Evolutionary conservation across 2,113 vertebrate species (phyloP).

Genomic region (Atractosteus spatula): DNA sequence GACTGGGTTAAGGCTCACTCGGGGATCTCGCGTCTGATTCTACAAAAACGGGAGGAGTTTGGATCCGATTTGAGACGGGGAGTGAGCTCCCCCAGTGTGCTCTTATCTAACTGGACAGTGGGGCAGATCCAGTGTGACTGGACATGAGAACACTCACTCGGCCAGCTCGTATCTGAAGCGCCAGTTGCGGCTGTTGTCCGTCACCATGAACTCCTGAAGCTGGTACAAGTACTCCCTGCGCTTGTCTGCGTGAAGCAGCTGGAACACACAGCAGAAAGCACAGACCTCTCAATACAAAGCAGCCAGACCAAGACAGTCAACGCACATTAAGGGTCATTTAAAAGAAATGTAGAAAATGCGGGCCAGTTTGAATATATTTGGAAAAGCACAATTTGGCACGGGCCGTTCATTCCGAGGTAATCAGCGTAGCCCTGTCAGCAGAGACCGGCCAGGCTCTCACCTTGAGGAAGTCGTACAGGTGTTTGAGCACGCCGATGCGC

Average conservation of each 20-base stretch:
- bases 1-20: too few species aligned
- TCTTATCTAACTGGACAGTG: neutral
- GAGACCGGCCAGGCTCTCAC: constrained; percentile 34
- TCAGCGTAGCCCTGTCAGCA: too few species aligned
- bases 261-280: constrained; percentile 4
- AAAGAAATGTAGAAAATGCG: too few species aligned
- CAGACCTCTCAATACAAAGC: neutral
- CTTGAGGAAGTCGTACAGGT: constrained; percentile 74
- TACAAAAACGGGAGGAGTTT: too few species aligned
- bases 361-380: too few species aligned
- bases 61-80: too few species aligned
- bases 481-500: constrained; percentile 66
- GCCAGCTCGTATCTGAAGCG: constrained; percentile 68
- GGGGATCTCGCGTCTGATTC: too few species aligned
- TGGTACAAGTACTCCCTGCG: constrained; percentile 71
- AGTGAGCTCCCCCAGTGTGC: too few species aligned
- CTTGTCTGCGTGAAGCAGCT: constrained; percentile 72
- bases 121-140: neutral
- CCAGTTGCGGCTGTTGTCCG: constrained; percentile 69
- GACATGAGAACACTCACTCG: constrained; percentile 52
- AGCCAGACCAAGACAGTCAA: neutral
- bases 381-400: too few species aligned
- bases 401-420: too few species aligned
- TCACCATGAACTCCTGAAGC: constrained; percentile 70
- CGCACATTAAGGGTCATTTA: neutral